phyloP scores from a whole-genome alignment of 2,797 vertebrate genomes.

The Helicolenus hilgendorfi region DNA sequence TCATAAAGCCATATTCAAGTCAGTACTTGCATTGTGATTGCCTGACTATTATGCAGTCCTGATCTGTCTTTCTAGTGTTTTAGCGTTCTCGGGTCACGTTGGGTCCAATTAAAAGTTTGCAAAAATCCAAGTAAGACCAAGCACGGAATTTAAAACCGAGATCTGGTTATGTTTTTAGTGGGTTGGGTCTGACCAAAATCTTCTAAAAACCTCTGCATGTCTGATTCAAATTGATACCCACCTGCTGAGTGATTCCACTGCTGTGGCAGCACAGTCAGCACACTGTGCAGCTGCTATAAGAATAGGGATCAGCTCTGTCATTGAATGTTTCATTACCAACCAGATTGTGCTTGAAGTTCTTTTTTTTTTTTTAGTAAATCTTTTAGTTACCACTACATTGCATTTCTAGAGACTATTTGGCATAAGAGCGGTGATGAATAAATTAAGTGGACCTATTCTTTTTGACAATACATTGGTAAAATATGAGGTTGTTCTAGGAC shows the following conservation, averaged over 20 bases:
- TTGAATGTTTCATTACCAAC: neutral
- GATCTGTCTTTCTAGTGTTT: neutral
- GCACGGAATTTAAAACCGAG: neutral
- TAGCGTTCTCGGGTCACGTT: neutral
- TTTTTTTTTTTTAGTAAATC: neutral
- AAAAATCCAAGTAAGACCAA: neutral
- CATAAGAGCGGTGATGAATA: neutral
- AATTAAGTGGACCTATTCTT: neutral
- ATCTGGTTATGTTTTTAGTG: neutral
- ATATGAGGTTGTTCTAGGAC: slow-evolving; percentile 18
- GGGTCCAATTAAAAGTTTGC: neutral
- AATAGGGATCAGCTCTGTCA: neutral
- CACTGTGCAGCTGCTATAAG: neutral
- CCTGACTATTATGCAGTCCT: too few relatives aligned
- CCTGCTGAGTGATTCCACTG: neutral
- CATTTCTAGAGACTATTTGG: neutral
- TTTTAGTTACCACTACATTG: neutral
- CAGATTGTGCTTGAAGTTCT: neutral
- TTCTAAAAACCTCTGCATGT: neutral
- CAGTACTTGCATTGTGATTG: neutral
- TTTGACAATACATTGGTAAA: neutral
- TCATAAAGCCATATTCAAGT: neutral
- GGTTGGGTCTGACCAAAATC: neutral
- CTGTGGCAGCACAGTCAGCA: neutral
- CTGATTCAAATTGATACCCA: neutral